Evolutionary conservation across 2,888 invertebrate species (phyloP).

Genomic region (Hypomecis punctinalis): DNA sequence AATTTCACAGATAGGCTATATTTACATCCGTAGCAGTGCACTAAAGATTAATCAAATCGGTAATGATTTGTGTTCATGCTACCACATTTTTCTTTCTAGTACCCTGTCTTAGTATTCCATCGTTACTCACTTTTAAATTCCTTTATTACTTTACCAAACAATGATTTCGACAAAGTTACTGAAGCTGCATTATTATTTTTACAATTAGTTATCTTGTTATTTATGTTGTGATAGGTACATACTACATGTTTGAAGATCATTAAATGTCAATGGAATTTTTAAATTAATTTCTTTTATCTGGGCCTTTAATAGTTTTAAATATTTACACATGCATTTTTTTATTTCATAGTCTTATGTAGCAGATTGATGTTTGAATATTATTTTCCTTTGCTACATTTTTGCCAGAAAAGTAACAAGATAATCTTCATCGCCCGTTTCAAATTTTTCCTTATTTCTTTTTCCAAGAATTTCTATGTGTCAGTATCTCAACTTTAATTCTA

Average conservation of each 20-base stretch:
- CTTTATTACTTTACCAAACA: not conserved
- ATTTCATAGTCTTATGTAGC: too few species aligned
- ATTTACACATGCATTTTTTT: too few species aligned
- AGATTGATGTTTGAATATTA: too few species aligned
- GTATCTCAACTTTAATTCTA: not conserved
- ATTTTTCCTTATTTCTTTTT: not conserved
- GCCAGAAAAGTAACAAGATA: too few species aligned
- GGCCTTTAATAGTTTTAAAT: too few species aligned
- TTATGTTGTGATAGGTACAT: not conserved
- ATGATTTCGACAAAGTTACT: not conserved
- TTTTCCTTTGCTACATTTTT: too few species aligned
- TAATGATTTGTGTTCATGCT: conserved; percentile 37
- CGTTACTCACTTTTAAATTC: not conserved
- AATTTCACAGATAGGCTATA: conserved; percentile 59
- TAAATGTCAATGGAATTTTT: too few species aligned
- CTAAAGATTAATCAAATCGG: conserved; percentile 48
- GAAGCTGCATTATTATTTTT: not conserved
- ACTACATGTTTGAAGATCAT: too few species aligned
- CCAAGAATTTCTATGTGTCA: not conserved
- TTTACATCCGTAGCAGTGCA: conserved; percentile 48
- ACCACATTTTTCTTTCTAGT: conserved; percentile 5
- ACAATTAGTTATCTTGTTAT: not conserved
- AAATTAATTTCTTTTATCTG: too few species aligned
- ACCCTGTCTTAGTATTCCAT: conserved; percentile 2
- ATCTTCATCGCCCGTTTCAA: not conserved